phyloP scores from a whole-genome alignment of 2,113 vertebrate genomes.

The Dipodomys merriami region DNA sequence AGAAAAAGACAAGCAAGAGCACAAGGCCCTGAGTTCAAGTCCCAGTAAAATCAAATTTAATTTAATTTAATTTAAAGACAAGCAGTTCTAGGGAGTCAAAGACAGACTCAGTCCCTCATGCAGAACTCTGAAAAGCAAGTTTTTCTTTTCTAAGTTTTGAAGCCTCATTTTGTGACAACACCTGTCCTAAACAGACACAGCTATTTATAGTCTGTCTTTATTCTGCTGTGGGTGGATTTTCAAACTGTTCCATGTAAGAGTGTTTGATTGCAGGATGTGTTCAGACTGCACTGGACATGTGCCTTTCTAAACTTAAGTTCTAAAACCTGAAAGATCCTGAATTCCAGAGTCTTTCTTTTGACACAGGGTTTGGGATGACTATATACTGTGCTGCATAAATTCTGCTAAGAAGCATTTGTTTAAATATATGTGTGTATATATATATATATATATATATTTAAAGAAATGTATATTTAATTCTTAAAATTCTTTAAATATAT shows the following conservation, averaged over 20 bases:
- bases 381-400: not conserved
- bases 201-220: conserved; percentile 27
- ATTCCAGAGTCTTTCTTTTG: not conserved
- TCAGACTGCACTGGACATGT: accelerated
- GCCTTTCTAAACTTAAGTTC: not conserved
- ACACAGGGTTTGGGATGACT: not conserved
- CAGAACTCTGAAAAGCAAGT: not conserved
- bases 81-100: not conserved
- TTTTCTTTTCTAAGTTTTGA: not conserved
- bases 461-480: too few relatives aligned
- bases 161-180: not conserved
- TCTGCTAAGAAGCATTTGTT: not conserved
- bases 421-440: not conserved
- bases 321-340: conserved; percentile 11
- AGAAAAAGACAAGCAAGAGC: too few relatives aligned
- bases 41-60: too few relatives aligned
- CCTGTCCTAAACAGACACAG: not conserved
- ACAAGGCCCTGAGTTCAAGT: too few relatives aligned
- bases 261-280: not conserved
- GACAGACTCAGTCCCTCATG: not conserved
- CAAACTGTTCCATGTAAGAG: not conserved
- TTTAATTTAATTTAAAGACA: too few relatives aligned
- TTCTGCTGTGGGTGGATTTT: not conserved
- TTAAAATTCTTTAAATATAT: too few relatives aligned
- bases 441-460: too few relatives aligned